Conservation (phyloP, 2,888 invertebrate genomes). For the Bembecia ichneumoniformis region DNA sequence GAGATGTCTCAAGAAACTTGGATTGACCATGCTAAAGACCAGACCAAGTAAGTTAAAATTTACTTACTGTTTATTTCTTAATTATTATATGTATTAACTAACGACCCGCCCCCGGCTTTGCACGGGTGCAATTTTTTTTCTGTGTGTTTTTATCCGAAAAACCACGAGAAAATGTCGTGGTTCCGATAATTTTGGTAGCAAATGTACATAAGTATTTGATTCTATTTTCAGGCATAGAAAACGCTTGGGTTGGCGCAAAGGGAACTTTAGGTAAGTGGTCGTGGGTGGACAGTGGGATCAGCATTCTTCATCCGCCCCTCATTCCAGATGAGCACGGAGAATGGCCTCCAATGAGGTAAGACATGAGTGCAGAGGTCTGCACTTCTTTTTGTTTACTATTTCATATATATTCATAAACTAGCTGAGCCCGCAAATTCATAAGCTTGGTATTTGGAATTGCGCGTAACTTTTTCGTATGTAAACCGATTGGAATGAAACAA, state of each 20-base stretch:
- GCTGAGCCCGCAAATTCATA: too few relatives aligned
- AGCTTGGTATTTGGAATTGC: too few relatives aligned
- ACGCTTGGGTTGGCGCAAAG: conserved; percentile 64
- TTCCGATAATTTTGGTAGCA: not conserved
- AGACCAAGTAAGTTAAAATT: conserved; percentile 48
- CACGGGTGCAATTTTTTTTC: too few relatives aligned
- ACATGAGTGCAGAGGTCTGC: too few relatives aligned
- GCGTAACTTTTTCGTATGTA: too few relatives aligned
- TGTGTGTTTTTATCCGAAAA: too few relatives aligned
- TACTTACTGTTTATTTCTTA: too few relatives aligned
- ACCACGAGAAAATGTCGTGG: not conserved
- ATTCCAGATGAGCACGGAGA: conserved; percentile 20
- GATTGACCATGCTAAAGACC: conserved; percentile 53
- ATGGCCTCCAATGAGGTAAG: conserved; percentile 56
- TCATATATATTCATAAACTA: too few relatives aligned
- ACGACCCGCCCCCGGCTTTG: too few relatives aligned
- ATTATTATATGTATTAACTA: too few relatives aligned
- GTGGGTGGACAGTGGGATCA: conserved; percentile 54
- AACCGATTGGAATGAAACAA: too few relatives aligned
- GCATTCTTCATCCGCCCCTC: conserved; percentile 34
- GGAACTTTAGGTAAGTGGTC: conserved; percentile 53
- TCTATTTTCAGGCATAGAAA: conserved; percentile 50
- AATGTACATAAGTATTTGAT: not conserved
- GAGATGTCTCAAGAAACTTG: conserved; percentile 48
- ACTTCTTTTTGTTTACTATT: too few relatives aligned